A percentile compares a stretch with the other conserved stretches of the same genome.
phyloP scores from a whole-genome alignment of 2,113 vertebrate species.

The Plestiodon gilberti region DNA sequence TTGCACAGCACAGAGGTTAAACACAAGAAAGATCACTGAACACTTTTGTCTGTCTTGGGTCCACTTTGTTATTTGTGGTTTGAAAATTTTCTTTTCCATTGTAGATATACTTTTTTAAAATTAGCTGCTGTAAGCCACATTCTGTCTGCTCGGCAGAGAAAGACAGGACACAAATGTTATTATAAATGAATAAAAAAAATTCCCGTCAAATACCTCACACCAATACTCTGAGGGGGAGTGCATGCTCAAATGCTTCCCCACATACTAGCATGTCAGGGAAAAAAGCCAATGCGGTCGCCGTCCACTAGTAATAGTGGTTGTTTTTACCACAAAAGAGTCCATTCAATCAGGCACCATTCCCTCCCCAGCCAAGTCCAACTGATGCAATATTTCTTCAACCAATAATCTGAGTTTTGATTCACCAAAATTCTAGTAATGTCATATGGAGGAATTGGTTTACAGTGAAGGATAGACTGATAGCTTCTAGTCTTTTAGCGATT shows the following conservation, averaged over 20 bases:
- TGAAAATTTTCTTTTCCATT: no score
- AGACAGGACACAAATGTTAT: no score
- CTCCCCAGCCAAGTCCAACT: neutral
- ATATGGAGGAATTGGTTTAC: neutral
- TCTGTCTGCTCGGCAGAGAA: no score
- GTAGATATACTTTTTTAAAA: no score
- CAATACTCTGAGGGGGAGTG: neutral
- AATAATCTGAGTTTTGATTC: neutral
- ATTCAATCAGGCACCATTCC: neutral
- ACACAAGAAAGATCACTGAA: neutral
- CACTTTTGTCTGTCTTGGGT: no score
- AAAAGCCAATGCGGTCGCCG: neutral
- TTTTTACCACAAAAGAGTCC: neutral
- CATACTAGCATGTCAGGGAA: neutral
- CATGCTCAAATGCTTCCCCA: neutral
- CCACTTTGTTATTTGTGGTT: no score
- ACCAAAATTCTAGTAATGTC: constrained; percentile 22
- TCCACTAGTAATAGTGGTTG: no score
- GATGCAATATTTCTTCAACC: neutral
- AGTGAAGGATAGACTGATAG: neutral
- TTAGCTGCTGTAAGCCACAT: no score
- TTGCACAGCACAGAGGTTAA: neutral
- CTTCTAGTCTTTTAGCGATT: constrained; percentile 49
- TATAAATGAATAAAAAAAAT: no score
- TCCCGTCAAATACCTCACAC: neutral